Conservation (phyloP, 2,888 invertebrate genomes). For the Pseudoips prasinana region DNA sequence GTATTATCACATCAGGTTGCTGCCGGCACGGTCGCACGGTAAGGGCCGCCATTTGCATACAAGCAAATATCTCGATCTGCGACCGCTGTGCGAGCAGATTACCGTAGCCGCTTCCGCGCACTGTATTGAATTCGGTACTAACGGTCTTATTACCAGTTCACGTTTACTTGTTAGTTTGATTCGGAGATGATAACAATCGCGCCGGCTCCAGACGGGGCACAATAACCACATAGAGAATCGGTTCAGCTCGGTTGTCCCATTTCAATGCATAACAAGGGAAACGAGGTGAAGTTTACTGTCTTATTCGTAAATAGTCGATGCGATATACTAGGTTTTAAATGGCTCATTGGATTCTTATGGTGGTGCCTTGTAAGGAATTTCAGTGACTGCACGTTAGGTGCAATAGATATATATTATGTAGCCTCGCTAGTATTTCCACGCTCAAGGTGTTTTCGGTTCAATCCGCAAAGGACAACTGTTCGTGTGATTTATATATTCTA, state of each 20-base stretch:
- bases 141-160: conserved; percentile 62
- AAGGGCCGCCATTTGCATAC: conserved; percentile 76
- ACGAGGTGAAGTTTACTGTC: too few relatives aligned
- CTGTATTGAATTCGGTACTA: conserved; percentile 72
- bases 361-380: too few relatives aligned
- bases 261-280: too few relatives aligned
- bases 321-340: too few relatives aligned
- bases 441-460: too few relatives aligned
- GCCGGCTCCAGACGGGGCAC: conserved; percentile 39
- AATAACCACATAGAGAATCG: conserved; percentile 42
- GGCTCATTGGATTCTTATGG: too few relatives aligned
- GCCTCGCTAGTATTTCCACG: too few relatives aligned
- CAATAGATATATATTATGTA: too few relatives aligned
- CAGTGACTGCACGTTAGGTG: too few relatives aligned
- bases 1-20: conserved; percentile 77
- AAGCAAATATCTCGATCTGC: conserved; percentile 76
- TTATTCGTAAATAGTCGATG: too few relatives aligned
- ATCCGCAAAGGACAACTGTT: too few relatives aligned
- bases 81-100: conserved; percentile 63
- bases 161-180: conserved; percentile 75
- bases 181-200: conserved; percentile 69
- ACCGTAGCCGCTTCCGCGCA: conserved; percentile 68
- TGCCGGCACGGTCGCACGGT: conserved; percentile 65
- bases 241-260: conserved; percentile 26
- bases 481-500: too few relatives aligned